Conservation (phyloP, 2,888 invertebrate species). For the Drosophila pseudotalamancana region DNA sequence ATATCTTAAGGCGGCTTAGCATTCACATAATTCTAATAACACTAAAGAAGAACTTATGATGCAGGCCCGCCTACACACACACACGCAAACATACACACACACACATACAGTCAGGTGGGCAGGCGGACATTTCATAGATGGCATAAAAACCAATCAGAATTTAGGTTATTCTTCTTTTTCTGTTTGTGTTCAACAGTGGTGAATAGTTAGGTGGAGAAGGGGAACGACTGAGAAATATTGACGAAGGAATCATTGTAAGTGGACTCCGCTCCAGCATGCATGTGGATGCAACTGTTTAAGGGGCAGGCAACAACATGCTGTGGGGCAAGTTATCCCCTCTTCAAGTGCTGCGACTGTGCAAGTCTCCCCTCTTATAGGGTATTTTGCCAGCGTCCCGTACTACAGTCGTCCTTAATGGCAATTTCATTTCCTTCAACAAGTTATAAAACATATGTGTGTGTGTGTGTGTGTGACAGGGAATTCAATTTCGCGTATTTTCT, state of each 20-base stretch:
- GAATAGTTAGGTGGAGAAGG: too few species aligned
- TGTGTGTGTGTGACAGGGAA: conserved; percentile 40
- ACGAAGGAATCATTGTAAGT: too few species aligned
- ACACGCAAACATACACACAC: conserved; percentile 1
- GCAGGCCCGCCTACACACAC: not conserved
- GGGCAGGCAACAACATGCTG: too few species aligned
- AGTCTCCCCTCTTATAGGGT: conserved; percentile 32
- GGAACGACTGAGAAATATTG: too few species aligned
- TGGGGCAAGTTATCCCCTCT: too few species aligned
- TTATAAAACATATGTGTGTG: conserved; percentile 41
- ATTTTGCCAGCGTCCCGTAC: conserved; percentile 8
- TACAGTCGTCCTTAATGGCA: conserved; percentile 54
- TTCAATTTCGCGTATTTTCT: conserved; percentile 72
- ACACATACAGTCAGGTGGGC: conserved; percentile 2
- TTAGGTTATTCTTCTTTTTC: conserved; percentile 1
- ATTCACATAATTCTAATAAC: conserved; percentile 37
- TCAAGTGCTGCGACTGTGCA: too few species aligned
- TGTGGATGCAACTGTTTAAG: too few species aligned
- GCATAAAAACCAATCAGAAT: conserved; percentile 1
- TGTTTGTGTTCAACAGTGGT: not conserved
- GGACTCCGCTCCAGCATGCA: too few species aligned
- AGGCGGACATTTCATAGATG: not conserved
- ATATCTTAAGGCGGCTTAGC: conserved; percentile 22
- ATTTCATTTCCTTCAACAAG: conserved; percentile 63
- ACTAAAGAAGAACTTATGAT: conserved; percentile 11